A percentile compares a stretch with the other conserved stretches of the same genome.
phyloP scores from a whole-genome alignment of 2,888 invertebrate species.

The Cylloceria caligata region DNA sequence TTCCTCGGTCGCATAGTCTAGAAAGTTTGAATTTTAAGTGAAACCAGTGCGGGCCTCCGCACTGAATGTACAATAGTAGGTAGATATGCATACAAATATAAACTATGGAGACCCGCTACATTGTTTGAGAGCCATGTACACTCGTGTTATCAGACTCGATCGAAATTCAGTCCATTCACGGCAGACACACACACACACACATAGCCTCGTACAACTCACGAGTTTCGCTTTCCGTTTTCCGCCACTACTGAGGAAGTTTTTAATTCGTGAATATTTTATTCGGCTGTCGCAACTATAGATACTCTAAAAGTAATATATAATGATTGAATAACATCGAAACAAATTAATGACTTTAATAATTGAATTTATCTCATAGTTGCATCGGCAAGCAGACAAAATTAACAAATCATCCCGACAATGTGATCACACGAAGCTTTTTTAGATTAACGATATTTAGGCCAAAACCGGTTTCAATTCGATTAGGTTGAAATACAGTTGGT shows the following conservation, averaged over 20 bases:
- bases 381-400: no score
- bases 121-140: constrained; percentile 3
- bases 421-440: no score
- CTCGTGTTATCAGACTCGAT: constrained; percentile 13
- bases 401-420: not conserved
- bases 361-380: no score
- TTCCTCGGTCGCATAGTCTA: constrained; percentile 64
- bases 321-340: not conserved
- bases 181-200: not conserved
- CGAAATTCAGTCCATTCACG: constrained; percentile 29
- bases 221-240: constrained; percentile 23
- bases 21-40: constrained; percentile 75
- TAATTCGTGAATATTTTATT: not conserved
- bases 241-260: not conserved
- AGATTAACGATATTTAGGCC: no score
- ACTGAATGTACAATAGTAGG: not conserved
- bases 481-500: no score
- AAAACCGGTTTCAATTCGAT: no score
- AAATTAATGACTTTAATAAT: not conserved
- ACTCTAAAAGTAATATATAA: not conserved
- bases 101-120: not conserved
- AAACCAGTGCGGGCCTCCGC: constrained; percentile 31
- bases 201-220: constrained; percentile 3
- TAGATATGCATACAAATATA: not conserved
- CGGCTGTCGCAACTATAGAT: not conserved